phyloP scores from a whole-genome alignment of 2,888 invertebrate species.

The Aphodius granarius region DNA sequence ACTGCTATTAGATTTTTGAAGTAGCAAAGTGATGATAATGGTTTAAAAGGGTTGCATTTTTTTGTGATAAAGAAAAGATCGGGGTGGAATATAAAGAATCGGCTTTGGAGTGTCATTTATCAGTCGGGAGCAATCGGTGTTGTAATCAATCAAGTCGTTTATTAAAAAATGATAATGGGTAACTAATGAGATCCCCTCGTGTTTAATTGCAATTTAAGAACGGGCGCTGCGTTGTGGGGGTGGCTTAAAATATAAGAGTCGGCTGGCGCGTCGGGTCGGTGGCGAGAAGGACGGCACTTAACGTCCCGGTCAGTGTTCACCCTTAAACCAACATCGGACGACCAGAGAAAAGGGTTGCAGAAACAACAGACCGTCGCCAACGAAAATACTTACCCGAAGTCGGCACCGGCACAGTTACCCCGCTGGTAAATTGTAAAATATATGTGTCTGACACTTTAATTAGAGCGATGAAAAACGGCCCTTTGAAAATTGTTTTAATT shows the following conservation, averaged over 20 bases:
- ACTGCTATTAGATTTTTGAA: not conserved
- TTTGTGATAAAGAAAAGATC: not conserved
- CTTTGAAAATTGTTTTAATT: constrained; percentile 52
- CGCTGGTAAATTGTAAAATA: constrained; percentile 47
- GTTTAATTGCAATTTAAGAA: not conserved
- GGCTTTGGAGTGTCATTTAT: not conserved
- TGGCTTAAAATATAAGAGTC: not conserved
- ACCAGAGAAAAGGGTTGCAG: constrained; percentile 34
- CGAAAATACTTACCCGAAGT: constrained; percentile 26
- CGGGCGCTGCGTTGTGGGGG: not conserved
- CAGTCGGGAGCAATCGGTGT: not conserved
- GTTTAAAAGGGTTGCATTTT: not conserved
- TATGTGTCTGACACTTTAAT: constrained; percentile 52
- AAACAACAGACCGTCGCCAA: constrained; percentile 35
- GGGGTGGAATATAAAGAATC: not conserved
- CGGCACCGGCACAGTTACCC: not conserved
- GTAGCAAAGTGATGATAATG: not conserved
- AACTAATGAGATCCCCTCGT: not conserved
- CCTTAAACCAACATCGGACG: not conserved
- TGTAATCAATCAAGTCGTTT: not conserved
- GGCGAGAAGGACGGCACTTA: not conserved
- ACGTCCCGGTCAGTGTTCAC: not conserved
- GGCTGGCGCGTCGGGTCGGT: not conserved
- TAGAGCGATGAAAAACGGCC: constrained; percentile 51
- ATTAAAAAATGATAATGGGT: not conserved